Evolutionary conservation across 2,113 vertebrate species (phyloP), one percentile per base, ranked within the genome.

Genomic region (Rhinogobius similis): DNA sequence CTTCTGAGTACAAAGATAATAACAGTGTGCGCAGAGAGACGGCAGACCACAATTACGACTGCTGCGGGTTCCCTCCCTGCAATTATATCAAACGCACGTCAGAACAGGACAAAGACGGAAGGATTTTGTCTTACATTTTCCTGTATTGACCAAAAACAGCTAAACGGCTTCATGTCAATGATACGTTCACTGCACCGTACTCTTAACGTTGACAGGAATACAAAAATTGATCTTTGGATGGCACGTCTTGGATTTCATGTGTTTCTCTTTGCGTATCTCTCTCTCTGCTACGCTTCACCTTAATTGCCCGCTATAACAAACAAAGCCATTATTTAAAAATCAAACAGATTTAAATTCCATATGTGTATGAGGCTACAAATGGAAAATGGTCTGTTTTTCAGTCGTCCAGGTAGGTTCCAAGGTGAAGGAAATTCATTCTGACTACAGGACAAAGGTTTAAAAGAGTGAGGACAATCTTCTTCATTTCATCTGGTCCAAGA

Each of bases 1-100:
- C 55, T 58, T 29, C 55, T 58, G 55, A 20, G 26, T 29, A 58
- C 55, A 20, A 27, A 58, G 55, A 58, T 58, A 58, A 58, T 58
- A 18, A 58, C 55, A 29, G 26, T 29, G 55, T 29, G 55, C 29
- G 55, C 12, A 18, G 26, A 29, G 55, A 58, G 14, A 58, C 24
- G 26, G 26, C 24, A 9, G 55, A 58, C 55, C 55, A 29, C 55
- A 27, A 29, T 58, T 58, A 58, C 18, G 26, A 58, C 55, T 58
- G 55, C 55, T 14, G 53, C 12, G 11, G 24, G 53, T 24, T 56
- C 24, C 53, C 24, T 29, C 55, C 46, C 7, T 29, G 5, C 26
- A 29, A 58, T 58, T 58, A 58, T 27, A 29, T 58, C 24, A 58
- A 18, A 58, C 24, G 6, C 14, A 18, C 26, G 55, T 58, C 55